A percentile compares a stretch with the other conserved stretches of the same genome.
These are phyloP conservation scores for Colaptes auratus DNA, from an alignment of 2,113 vertebrate genomes.

Conservation along the genomic window DNA sequence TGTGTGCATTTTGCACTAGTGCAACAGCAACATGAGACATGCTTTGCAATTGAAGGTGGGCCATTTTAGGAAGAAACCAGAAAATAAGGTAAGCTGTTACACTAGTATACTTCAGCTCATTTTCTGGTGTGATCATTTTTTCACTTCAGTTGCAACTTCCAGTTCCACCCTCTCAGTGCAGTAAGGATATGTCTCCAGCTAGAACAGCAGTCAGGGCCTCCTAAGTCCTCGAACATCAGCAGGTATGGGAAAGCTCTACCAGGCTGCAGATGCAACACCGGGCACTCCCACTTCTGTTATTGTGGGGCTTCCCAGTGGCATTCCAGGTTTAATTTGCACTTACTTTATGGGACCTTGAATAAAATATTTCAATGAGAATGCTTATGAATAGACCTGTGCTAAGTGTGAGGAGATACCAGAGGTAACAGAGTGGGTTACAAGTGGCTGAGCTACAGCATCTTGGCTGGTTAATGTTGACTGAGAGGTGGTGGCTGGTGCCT, in stretches of 20 bases:
- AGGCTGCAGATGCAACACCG: background rate
- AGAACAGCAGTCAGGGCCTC: background rate
- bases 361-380: background rate
- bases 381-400: background rate
- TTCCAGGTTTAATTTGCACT: background rate
- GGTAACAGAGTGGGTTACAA: background rate
- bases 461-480: background rate
- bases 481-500: background rate
- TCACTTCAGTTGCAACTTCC: background rate
- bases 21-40: background rate
- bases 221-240: background rate
- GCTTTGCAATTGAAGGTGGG: background rate
- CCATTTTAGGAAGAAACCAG: background rate
- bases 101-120: background rate
- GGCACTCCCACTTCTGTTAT: background rate
- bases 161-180: background rate
- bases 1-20: background rate
- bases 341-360: background rate
- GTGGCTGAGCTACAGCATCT: accelerated
- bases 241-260: background rate
- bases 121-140: background rate
- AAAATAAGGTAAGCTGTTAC: background rate
- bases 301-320: background rate
- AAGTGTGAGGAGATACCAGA: background rate
- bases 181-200: background rate